Base-by-base conservation (phyloP, 1,140 invertebrate genomes). In the Drosophila albomicans region DNA sequence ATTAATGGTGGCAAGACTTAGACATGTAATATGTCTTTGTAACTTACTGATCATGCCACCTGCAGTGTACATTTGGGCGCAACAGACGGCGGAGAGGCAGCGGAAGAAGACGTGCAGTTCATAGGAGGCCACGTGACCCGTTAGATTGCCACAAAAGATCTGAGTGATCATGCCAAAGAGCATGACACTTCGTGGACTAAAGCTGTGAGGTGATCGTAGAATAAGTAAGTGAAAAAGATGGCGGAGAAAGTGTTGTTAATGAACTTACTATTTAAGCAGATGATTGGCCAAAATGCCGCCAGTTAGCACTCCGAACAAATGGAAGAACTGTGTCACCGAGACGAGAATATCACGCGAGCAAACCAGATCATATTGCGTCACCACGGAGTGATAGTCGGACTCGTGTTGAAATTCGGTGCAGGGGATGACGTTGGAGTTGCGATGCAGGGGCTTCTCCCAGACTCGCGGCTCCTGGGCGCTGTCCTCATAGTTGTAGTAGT, bases 271-370 rank as follows among this genome's bases (percentile, higher is more conserved):
- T 77, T 92, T 92, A 4, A 93, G 79, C 6, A 93, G 59, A 61
- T 93, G 87, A 56, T 92, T 92, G 7, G 93, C 93, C 54, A 93
- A 54, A 11, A 93, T 87, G 20, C 93, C 93, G 5, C 93, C 93
- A 0, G 92, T 87, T 4, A 93, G 82, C 5, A 93, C 93, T 28
- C 93, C 93, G 48, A 93, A 93, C 6, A 93, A 69, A 76, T 93
- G 93, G 75, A 93, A 93, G 79, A 92, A 93, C 75, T 93, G 93
- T 7, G 93, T 93, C 5, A 93, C 91, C 5, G 93, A 93, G 16
- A 93, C 90, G n/a, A 93, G 77, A 13, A 93, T 93, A 52, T 91
- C 91, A 35, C 91, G 89, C 2, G 93, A 93, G 64, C 93, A 93
- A 16, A 93, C 91, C 43, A 93, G 67, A 79, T 93, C 92, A 70